phyloP scores from a whole-genome alignment of 2,113 vertebrate species.

The Microcebus murinus region DNA sequence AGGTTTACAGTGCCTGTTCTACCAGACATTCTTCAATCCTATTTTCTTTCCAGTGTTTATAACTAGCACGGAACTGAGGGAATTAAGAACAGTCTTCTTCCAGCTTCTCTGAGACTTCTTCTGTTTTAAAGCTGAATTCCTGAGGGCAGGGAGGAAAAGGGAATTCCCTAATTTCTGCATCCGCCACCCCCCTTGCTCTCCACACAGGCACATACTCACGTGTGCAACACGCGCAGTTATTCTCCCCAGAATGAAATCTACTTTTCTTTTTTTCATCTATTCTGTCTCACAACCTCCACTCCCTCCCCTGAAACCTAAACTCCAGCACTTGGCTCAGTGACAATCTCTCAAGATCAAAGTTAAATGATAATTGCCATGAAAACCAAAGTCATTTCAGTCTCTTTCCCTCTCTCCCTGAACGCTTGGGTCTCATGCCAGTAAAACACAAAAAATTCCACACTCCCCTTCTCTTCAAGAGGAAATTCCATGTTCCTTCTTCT shows the following conservation, averaged over 20 bases:
- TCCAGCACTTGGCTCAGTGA: constrained; percentile 66
- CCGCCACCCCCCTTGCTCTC: neutral
- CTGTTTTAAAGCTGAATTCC: constrained; percentile 62
- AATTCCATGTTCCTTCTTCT: neutral
- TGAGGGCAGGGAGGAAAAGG: constrained; percentile 25
- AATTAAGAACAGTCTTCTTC: constrained; percentile 68
- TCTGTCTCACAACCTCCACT: neutral
- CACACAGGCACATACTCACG: neutral
- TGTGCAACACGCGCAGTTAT: neutral
- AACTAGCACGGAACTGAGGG: constrained; percentile 39
- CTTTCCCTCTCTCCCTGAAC: constrained; percentile 22
- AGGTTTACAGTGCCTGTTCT: constrained; percentile 55
- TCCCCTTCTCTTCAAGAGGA: neutral
- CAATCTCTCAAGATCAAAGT: constrained; percentile 76
- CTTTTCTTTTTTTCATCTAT: constrained; percentile 17
- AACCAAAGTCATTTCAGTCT: constrained; percentile 65
- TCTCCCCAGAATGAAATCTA: constrained; percentile 21
- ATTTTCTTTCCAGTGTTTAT: constrained; percentile 66
- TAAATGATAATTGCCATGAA: constrained; percentile 71
- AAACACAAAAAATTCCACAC: neutral
- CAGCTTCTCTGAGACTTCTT: constrained; percentile 49
- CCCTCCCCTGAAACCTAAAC: constrained; percentile 33
- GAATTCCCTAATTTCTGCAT: neutral
- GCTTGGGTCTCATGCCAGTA: constrained; percentile 16
- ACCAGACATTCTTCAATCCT: constrained; percentile 59